A percentile compares a stretch with the other conserved stretches of the same genome.
Evolutionary conservation across 2,888 invertebrate species (phyloP).

Genomic region (Lagria hirta): DNA sequence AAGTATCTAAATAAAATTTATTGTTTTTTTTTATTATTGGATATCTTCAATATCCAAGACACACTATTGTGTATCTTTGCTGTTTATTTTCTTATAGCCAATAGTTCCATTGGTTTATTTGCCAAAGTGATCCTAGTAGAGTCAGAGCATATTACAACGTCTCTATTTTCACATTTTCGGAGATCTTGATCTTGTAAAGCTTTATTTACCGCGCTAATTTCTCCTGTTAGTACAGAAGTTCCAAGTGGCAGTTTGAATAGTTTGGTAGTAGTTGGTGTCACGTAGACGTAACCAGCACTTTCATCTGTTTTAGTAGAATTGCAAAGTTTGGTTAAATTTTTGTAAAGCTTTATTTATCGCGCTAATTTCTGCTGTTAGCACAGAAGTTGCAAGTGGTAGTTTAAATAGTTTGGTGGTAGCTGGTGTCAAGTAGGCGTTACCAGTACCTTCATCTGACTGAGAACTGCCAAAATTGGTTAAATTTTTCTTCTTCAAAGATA

Average conservation of each 20-base stretch:
- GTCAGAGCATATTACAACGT: constrained; percentile 4
- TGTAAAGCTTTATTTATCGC: constrained; percentile 1
- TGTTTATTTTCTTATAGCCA: neutral
- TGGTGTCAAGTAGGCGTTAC: constrained; percentile 4
- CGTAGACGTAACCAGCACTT: constrained; percentile 4
- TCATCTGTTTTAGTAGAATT: too few species aligned
- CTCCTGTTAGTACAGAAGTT: constrained; percentile 1
- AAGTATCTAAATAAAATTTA: constrained; percentile 8
- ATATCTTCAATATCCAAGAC: neutral
- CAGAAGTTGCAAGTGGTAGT: neutral
- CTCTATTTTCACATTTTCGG: neutral
- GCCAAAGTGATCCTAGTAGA: too few species aligned
- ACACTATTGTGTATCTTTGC: too few species aligned
- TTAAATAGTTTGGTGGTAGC: neutral
- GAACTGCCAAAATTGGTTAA: neutral
- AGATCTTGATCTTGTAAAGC: constrained; percentile 2
- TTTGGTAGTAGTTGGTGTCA: constrained; percentile 1
- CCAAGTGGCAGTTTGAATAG: neutral
- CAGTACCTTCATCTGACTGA: constrained; percentile 2
- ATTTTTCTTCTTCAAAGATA: neutral
- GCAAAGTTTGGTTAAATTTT: too few species aligned
- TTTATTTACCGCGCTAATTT: neutral
- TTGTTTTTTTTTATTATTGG: neutral
- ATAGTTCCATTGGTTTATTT: too few species aligned
- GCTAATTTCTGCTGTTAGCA: constrained; percentile 2